Evolutionary conservation across 2,113 vertebrate genomes (phyloP), one percentile per base, ranked within the genome.

Genomic region (Talpa occidentalis): DNA sequence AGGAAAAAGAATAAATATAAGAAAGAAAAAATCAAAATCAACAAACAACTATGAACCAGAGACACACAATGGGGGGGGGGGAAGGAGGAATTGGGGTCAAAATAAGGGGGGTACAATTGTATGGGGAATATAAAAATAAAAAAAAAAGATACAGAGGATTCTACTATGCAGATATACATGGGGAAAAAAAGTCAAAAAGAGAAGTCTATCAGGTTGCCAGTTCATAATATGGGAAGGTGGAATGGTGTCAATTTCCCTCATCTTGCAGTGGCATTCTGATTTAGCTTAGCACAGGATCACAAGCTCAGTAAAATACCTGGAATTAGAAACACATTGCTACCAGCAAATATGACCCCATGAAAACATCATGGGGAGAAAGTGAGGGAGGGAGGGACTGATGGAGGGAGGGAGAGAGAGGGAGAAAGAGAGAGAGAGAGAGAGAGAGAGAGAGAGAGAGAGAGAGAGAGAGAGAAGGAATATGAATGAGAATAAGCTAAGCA

Each of bases 171-270:
- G n/a, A n/a, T n/a, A n/a, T n/a, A n/a, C n/a, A n/a, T n/a, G n/a
- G n/a, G n/a, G n/a, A n/a, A n/a, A n/a, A 89, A 92, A 94, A 95
- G 69, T 91, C 76, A 91, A 78, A 89, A 56, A 94, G 78, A 79
- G 6, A 54, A 72, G 40, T 47, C 73, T 35, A 59, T 85, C 67
- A 78, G 52, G 40, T 12, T 21, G 82, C 62, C 60, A 30, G 44
- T 26, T 6, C 6, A 26, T 26, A 70, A 1, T 0, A 0, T 15
- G 12, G 49, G 56, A 1, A 62, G 64, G 9, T 14, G 3, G 11
- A 12, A 10, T 0, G 19, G 88, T 8, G 28, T 59, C 11, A 1
- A 3, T 10, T 26, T 73, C 60, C 49, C 22, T 35, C 21, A 26
- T 35, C 47, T 11, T 21, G 44, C 42, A 44, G 12, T 26, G 24